These are phyloP conservation scores for Anarhynchus alexandrinus DNA, from an alignment of 2,113 vertebrate species.

Conservation along the genomic window DNA sequence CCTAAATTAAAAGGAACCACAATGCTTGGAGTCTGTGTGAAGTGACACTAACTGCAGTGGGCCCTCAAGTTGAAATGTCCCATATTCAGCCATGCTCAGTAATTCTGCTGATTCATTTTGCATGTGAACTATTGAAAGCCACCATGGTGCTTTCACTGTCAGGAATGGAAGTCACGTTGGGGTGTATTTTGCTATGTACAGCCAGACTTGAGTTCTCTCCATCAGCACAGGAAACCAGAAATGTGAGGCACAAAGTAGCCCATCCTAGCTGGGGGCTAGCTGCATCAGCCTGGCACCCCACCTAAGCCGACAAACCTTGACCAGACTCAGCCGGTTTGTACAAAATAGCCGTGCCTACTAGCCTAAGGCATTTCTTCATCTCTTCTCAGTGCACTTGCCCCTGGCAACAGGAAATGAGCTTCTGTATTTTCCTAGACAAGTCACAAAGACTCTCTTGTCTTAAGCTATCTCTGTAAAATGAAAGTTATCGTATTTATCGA, in stretches of 20 bases:
- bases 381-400: not conserved
- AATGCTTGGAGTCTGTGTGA: not conserved
- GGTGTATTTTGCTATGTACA: not conserved
- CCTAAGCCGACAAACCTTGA: not conserved
- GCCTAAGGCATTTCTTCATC: not conserved
- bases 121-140: fast-evolving
- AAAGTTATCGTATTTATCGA: not conserved
- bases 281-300: not conserved
- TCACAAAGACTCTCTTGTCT: not conserved
- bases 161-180: not conserved
- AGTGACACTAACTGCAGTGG: not conserved
- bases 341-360: not conserved
- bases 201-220: not conserved
- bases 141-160: not conserved
- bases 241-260: not conserved
- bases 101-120: not conserved
- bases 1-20: not conserved
- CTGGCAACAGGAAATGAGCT: not conserved
- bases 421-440: not conserved
- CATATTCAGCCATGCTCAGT: not conserved
- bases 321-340: not conserved
- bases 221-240: not conserved
- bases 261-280: not conserved
- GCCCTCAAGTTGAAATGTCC: not conserved
- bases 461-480: not conserved